phyloP scores from a whole-genome alignment of 2,888 invertebrate genomes.

The Eristalinus sepulchralis region DNA sequence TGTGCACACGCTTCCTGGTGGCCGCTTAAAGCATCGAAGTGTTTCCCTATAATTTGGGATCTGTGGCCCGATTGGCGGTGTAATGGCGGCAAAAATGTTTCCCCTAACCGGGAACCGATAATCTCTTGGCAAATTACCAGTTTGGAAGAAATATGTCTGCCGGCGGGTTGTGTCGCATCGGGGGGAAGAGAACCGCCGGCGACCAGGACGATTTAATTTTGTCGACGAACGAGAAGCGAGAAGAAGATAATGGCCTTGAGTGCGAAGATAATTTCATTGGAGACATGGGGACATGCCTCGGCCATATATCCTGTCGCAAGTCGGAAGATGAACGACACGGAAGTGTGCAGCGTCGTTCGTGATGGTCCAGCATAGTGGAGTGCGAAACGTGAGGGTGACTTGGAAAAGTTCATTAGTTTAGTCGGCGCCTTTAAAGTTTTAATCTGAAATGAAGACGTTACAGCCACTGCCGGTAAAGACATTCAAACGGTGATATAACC shows the following conservation, averaged over 20 bases:
- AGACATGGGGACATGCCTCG: slow-evolving; percentile 41
- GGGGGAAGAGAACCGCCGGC: neutral
- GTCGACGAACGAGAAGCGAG: neutral
- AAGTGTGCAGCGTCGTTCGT: slow-evolving; percentile 10
- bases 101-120: neutral
- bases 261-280: slow-evolving; percentile 29
- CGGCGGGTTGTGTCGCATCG: neutral
- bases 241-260: slow-evolving; percentile 31
- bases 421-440: neutral
- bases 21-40: neutral
- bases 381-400: neutral
- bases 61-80: neutral
- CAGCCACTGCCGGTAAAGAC: neutral
- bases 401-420: neutral
- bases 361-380: neutral
- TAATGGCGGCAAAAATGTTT: neutral
- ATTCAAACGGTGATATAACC: neutral
- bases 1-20: neutral
- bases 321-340: slow-evolving; percentile 10
- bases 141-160: slow-evolving; percentile 27
- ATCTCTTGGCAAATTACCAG: slow-evolving; percentile 59
- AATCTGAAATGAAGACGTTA: neutral
- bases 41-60: neutral
- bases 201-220: slow-evolving; percentile 34
- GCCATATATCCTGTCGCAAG: slow-evolving; percentile 34